Base-by-base conservation (phyloP, 2,888 invertebrate species). In the Athripsodes cinereus region DNA sequence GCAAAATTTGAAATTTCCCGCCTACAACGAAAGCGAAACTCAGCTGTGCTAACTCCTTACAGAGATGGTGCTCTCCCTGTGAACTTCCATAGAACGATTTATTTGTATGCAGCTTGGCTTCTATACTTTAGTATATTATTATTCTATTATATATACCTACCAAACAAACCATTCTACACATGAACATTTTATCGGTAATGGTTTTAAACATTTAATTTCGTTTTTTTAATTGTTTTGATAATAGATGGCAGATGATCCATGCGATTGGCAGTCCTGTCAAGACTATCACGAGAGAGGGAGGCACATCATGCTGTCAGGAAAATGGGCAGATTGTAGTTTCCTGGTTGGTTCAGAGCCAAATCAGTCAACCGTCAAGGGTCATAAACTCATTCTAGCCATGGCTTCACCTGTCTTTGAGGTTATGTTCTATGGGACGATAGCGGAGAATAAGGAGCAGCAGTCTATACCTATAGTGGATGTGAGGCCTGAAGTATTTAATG, bases 361-460 rank as follows among this genome's bases (percentile, higher is more conserved):
- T 68, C 89, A 89, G 69, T 83, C 88, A 66, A 75, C 84, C 1
- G 74, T 92, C 22, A 80, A 84, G 61, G 89, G 87, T 0, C 92
- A 92, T 71, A 91, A 90, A 70, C 72, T 92, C 31, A 81, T 92
- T 60, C 73, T 92, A 55, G 91, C 92, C 0, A 92, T 91, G 90
- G 86, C 90, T 0, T 91, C 91, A 62, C 92, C 92, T 0, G 92
- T 92, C 0, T 92, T 92, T 68, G 91, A 92, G 68, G 87, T 90
- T 0, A 92, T 92, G 92, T 92, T 92, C 68, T 91, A 81, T 68
- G 92, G 92, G 0, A 87, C 88, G 21, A 85, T 92, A 80, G 86
- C 90, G 1, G 90, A 92, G 67, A 86, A 87, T 52, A 82, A 82
- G 62, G 85, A 85, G 64, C 88, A n/a, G n/a, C n/a, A n/a, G n/a